These are phyloP conservation scores for Amazona ochrocephala DNA, from an alignment of 2,797 vertebrate genomes.

Conservation along the genomic window DNA sequence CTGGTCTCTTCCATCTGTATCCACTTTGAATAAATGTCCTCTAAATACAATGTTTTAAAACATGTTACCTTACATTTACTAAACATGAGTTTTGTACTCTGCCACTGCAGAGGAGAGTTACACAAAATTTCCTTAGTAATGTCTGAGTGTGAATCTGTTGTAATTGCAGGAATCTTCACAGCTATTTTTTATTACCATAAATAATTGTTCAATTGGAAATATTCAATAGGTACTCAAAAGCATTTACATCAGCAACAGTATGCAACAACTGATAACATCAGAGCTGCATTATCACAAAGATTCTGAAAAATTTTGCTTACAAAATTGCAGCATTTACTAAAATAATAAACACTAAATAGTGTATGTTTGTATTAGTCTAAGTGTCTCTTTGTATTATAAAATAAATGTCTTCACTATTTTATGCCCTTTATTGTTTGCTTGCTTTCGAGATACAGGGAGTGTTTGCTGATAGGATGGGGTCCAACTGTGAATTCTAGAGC, in stretches of 20 bases:
- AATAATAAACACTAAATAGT: not conserved
- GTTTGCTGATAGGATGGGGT: not conserved
- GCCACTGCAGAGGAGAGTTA: not conserved
- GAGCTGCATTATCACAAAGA: not conserved
- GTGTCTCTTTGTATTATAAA: not conserved
- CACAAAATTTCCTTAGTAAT: not conserved
- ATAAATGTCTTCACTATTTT: not conserved
- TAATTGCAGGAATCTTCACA: not conserved
- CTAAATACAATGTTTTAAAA: slow-evolving; percentile 1
- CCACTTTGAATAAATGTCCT: slow-evolving; percentile 18
- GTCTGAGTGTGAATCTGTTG: not conserved
- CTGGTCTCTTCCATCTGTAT: slow-evolving; percentile 41
- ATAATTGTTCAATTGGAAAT: not conserved
- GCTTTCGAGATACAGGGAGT: not conserved
- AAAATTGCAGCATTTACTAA: not conserved
- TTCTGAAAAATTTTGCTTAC: not conserved
- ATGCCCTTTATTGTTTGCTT: not conserved
- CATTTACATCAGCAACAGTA: not conserved
- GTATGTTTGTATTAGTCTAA: not conserved
- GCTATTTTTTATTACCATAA: not conserved
- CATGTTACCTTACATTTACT: not conserved
- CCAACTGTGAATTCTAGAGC: not conserved
- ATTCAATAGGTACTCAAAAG: not conserved
- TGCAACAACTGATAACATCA: not conserved
- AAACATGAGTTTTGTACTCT: not conserved